A percentile compares a stretch with the other conserved stretches of the same genome.
Evolutionary conservation across 2,888 invertebrate species (phyloP).

Genomic region (Crepidodera aurea): DNA sequence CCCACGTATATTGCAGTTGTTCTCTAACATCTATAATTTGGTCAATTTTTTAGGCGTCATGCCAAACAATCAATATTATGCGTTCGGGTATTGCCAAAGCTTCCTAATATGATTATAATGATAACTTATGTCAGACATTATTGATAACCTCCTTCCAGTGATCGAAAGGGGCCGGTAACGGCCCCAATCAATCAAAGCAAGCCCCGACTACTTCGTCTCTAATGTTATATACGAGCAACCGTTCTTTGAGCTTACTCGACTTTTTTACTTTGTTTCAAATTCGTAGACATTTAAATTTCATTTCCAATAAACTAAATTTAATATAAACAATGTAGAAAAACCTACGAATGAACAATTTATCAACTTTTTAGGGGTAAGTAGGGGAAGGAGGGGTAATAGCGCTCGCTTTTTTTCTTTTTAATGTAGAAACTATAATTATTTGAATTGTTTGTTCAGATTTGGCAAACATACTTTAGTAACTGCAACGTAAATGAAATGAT

Average conservation of each 20-base stretch:
- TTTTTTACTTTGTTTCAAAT: too few species aligned
- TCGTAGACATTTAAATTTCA: too few species aligned
- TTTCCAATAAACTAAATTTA: too few species aligned
- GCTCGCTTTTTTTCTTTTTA: too few species aligned
- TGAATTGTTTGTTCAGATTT: too few species aligned
- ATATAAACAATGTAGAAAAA: too few species aligned
- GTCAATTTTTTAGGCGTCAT: conserved; percentile 29
- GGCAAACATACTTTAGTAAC: too few species aligned
- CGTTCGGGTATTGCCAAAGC: conserved; percentile 49
- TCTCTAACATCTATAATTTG: conserved; percentile 19
- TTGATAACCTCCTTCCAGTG: conserved; percentile 53
- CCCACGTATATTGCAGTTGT: not conserved
- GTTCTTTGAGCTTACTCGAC: not conserved
- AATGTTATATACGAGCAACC: not conserved
- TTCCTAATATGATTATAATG: conserved; percentile 59
- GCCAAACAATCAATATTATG: conserved; percentile 49
- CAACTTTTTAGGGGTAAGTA: too few species aligned
- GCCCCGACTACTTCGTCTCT: conserved; percentile 4
- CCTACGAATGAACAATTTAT: too few species aligned
- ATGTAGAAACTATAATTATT: too few species aligned
- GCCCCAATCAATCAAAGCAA: conserved; percentile 52
- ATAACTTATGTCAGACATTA: conserved; percentile 58
- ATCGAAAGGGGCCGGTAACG: conserved; percentile 44
- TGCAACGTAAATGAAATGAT: too few species aligned
- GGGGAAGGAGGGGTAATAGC: too few species aligned